Evolutionary conservation across 2,888 invertebrate species (phyloP).

Genomic region (Lepidocyrtoides sp.): DNA sequence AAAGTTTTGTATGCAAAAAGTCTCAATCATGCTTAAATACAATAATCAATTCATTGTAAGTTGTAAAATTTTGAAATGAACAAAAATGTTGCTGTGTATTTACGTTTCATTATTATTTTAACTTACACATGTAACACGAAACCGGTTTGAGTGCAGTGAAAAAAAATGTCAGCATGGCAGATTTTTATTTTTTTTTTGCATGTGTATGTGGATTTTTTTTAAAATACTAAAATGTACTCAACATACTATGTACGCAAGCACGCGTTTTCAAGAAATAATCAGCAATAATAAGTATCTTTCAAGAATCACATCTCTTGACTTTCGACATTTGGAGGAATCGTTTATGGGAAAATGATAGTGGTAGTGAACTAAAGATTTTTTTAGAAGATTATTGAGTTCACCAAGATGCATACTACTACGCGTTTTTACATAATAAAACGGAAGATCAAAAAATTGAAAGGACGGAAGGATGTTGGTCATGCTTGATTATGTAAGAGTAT

Average conservation of each 20-base stretch:
- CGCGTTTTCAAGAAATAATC: conserved; percentile 12
- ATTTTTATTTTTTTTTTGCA: too few relatives aligned
- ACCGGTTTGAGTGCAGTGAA: conserved; percentile 42
- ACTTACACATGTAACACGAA: conserved; percentile 25
- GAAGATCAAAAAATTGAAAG: conserved; percentile 53
- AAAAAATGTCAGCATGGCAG: neutral
- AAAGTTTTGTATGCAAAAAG: neutral
- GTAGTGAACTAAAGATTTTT: too few relatives aligned
- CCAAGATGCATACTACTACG: neutral
- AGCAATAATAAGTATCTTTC: neutral
- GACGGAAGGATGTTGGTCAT: conserved; percentile 54
- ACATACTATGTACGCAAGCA: conserved; percentile 18
- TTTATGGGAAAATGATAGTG: neutral
- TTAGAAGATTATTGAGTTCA: neutral
- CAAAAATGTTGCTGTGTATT: neutral
- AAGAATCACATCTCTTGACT: neutral
- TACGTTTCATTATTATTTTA: neutral
- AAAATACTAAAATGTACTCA: neutral
- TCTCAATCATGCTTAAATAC: too few relatives aligned
- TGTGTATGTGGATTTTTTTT: neutral
- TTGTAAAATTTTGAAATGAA: neutral
- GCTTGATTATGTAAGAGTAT: conserved; percentile 61
- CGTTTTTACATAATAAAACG: conserved; percentile 32
- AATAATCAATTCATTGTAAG: neutral
- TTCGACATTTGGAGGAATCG: neutral